Base-by-base conservation (phyloP, 2,888 invertebrate genomes). In the Lottia scabra region DNA sequence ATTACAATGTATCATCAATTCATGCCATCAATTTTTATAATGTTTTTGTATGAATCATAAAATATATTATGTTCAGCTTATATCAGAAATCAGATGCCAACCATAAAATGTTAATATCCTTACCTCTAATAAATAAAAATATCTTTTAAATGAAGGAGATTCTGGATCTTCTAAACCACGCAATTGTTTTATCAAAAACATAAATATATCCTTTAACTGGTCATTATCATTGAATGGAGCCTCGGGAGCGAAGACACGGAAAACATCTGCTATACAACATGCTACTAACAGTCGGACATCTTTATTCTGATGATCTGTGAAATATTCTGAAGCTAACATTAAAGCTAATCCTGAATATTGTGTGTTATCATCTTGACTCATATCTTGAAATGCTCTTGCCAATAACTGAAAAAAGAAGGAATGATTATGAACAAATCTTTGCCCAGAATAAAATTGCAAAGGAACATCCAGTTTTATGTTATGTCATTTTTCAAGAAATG, bases 211-310 rank as follows among this genome's bases (percentile, higher is more conserved):
- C 89, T 94, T 95, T 74, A 98, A 94, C 92, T 97, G 96, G 76
- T 96, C 95, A 76, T 95, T 94, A 88, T 98, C 98, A 90, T 97
- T 97, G 89, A 97, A 99, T 0, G 99, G 99, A 48, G 98, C 98
- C 88, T 98, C 98, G 0, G 99, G 98, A 1, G 98, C 98, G 90
- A 97, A 99, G 8, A 99, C 96, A 74, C 98, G 92, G 79, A 99
- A 93, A 45, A 99, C 96, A 90, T 99, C 98, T 8, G 98, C 98
- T 86, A 99, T 96, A 89, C 98, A 98, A 90, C 98, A 99, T 0
- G 98, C 98, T 75, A 98, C 96, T 46, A 98, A 91, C 68, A 99
- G 91, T 88, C 98, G 95, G 0, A 99, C 98, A 90, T 99, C 98
- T 80, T 95, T 93, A 74, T 96, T 97, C 64, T 93, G 91, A 90